Conservation (phyloP, 1,140 invertebrate genomes). For the Whitmania pigra region DNA sequence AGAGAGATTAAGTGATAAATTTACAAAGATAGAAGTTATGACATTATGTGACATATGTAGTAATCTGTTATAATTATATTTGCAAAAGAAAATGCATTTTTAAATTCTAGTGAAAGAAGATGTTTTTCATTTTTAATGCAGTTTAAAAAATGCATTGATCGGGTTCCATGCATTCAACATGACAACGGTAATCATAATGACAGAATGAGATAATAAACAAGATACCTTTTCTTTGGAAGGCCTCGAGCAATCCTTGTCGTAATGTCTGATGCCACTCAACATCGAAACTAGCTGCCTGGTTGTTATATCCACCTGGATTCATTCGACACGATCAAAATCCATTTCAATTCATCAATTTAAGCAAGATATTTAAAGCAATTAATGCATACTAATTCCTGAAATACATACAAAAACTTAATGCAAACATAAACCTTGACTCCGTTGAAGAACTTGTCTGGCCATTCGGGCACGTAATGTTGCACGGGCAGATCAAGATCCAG, state of each 20-base stretch:
- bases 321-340: too few relatives aligned
- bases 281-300: conserved; percentile 47
- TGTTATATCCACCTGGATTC: conserved; percentile 46
- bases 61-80: too few relatives aligned
- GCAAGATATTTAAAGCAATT: too few relatives aligned
- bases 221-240: conserved; percentile 24
- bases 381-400: background rate
- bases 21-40: too few relatives aligned
- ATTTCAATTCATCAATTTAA: too few relatives aligned
- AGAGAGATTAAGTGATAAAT: too few relatives aligned
- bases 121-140: too few relatives aligned
- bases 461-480: conserved; percentile 41
- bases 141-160: too few relatives aligned
- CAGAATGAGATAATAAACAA: background rate
- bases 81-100: too few relatives aligned
- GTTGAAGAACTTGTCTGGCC: conserved; percentile 44
- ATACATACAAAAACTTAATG: background rate
- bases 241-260: conserved; percentile 36
- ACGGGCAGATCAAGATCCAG: conserved; percentile 48
- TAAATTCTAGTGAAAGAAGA: too few relatives aligned
- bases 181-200: conserved; percentile 17
- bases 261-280: conserved; percentile 49
- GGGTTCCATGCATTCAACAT: too few relatives aligned
- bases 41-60: too few relatives aligned
- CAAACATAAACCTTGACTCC: conserved; percentile 37